Base-by-base conservation (phyloP, 2,797 vertebrate species). In the Sebastes baramenuke region DNA sequence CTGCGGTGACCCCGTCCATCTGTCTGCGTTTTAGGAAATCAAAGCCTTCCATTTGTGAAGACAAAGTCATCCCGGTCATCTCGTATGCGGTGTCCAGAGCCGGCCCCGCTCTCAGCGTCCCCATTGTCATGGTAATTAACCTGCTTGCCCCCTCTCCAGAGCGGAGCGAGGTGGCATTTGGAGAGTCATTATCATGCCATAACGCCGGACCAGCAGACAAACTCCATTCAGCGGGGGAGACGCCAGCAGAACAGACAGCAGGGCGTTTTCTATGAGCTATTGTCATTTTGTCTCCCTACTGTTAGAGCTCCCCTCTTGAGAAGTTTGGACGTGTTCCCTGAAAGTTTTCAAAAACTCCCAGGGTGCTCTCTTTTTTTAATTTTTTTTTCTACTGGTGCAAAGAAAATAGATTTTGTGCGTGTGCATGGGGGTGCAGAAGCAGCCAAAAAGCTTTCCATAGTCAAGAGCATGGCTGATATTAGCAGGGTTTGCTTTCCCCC, bases 71-170 rank as follows among this genome's bases (percentile, higher is more conserved):
- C 88, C 80, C 84, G 82, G 93, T 93, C 94, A 90, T 91, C 84
- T 92, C 88, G 16, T 64, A 91, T 88, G 90, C 76, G 22, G 91
- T 92, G 95, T 95, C 94, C 88, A 78, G 72, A 92, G 93, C 90
- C 87, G 80, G 91, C 94, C 64, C 70, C 83, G 55, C 90, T 93
- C 92, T 93, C 91, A 78, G 90, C 65, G 82, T 90, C 88, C 84
- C 89, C 86, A 96, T 97, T 97, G 95, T 97, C 95, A 95, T 96
- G 95, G 86, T 96, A 96, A 97, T 93, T 94, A 94, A 93, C 94
- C 95, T 88, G 88, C 90, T 90, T 93, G 94, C 94, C 92, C 94
- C 93, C 95, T 94, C 79, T 92, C 92, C 93, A 89, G 66, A 95
- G 94, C 90, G 5, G 87, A 86, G 86, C 87, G 93, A 93, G 91